These are phyloP conservation scores for Bergia puertoricense DNA, from an alignment of 92 coral and sea anemone species.

Conservation along the genomic window DNA sequence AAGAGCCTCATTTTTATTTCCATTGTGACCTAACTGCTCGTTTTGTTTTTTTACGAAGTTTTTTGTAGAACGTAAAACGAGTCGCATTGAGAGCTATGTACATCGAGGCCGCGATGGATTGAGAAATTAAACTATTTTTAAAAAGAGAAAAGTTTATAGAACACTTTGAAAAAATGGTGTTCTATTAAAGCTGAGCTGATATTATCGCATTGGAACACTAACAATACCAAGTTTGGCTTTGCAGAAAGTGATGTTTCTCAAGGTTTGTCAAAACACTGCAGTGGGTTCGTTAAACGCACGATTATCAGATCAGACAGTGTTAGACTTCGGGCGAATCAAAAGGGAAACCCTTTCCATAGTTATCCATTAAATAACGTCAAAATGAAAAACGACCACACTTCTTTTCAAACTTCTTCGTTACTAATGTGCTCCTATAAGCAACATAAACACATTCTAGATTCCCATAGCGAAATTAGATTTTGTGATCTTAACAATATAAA, in stretches of 20 bases:
- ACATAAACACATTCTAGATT: slow-evolving; percentile 8
- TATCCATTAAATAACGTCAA: neutral
- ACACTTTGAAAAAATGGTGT: slow-evolving; percentile 4
- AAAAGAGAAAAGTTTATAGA: neutral
- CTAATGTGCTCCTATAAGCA: neutral
- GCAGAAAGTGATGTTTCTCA: neutral
- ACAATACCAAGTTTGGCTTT: slow-evolving; percentile 7
- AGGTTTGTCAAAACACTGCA: slow-evolving; percentile 24
- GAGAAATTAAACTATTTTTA: neutral
- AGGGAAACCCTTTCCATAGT: slow-evolving; percentile 13
- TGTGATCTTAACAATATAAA: neutral
- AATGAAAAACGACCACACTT: neutral
- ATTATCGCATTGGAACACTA: slow-evolving; percentile 30
- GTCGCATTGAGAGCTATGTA: neutral
- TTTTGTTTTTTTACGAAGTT: slow-evolving; percentile 4
- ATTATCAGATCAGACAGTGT: slow-evolving; percentile 11
- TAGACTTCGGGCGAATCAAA: slow-evolving; percentile 16
- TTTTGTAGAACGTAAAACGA: neutral
- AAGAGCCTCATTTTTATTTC: neutral
- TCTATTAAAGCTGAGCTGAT: neutral
- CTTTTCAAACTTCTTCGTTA: neutral
- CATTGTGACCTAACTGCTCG: neutral
- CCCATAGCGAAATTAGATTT: slow-evolving; percentile 25
- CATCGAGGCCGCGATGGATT: slow-evolving; percentile 8
- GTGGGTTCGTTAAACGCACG: neutral